Percentiles rank a stretch among this genome's conserved stretches.
These are phyloP conservation scores for Dione juno DNA, from an alignment of 2,888 invertebrate genomes.

Conservation along the genomic window DNA sequence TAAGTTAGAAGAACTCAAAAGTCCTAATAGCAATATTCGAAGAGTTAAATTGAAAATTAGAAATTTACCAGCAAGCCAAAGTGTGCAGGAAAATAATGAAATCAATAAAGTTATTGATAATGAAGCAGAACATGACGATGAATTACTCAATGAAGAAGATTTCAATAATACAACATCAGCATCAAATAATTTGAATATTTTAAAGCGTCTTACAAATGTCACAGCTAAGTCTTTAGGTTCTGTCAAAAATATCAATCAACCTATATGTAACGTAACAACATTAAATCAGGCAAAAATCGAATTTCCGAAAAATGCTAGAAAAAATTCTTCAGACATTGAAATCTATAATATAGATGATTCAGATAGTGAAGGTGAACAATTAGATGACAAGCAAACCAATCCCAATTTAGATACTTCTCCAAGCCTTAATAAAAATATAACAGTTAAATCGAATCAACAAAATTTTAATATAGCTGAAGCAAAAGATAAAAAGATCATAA, in stretches of 20 bases:
- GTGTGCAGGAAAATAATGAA: constrained; percentile 14
- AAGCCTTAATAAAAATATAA: constrained; percentile 63
- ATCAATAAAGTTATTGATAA: constrained; percentile 9
- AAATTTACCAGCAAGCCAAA: constrained; percentile 15
- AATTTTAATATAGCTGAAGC: constrained; percentile 31
- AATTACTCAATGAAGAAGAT: constrained; percentile 39
- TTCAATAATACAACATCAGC: constrained; percentile 43
- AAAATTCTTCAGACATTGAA: constrained; percentile 61
- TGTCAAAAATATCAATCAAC: constrained; percentile 43
- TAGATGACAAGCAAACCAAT: constrained; percentile 35
- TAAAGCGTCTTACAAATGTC: constrained; percentile 64
- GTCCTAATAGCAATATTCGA: constrained; percentile 26
- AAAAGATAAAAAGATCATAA: constrained; percentile 27
- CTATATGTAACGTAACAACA: constrained; percentile 8
- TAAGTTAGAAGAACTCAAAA: constrained; percentile 37
- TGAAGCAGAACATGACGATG: constrained; percentile 12
- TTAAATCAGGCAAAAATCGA: constrained; percentile 43
- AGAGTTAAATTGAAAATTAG: constrained; percentile 34
- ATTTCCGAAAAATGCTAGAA: constrained; percentile 48
- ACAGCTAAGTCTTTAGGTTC: constrained; percentile 60
- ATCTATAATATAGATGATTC: constrained; percentile 76
- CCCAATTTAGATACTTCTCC: constrained; percentile 53
- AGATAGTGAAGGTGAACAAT: constrained; percentile 63
- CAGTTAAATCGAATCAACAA: constrained; percentile 58
- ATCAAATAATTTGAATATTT: constrained; percentile 54